Conservation (phyloP, 2,888 invertebrate species). For the Drosophila hamatofila region DNA sequence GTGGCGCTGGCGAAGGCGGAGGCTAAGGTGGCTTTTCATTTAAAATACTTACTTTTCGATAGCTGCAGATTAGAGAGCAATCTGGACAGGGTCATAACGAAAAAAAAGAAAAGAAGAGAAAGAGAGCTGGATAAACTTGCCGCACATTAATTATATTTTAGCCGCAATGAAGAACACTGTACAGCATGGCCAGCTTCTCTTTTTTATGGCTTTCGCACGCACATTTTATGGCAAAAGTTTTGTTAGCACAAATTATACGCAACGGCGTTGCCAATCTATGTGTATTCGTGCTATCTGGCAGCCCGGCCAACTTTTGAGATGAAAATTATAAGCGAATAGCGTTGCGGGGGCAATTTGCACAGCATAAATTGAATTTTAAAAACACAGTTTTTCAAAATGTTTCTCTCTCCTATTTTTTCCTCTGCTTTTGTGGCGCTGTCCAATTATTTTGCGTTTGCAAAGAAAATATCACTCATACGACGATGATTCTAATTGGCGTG, state of each 20-base stretch:
- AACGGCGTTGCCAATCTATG: constrained; percentile 40
- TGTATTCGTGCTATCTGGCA: constrained; percentile 26
- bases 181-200: constrained; percentile 21
- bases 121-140: constrained; percentile 55
- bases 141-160: constrained; percentile 71
- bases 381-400: constrained; percentile 22
- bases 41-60: constrained; percentile 45
- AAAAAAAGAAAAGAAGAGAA: constrained; percentile 13
- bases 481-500: constrained; percentile 75
- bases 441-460: constrained; percentile 46
- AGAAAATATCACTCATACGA: constrained; percentile 42
- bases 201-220: constrained; percentile 64
- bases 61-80: constrained; percentile 55
- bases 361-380: constrained; percentile 67
- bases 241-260: constrained; percentile 57
- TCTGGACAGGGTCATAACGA: constrained; percentile 19
- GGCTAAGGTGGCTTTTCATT: constrained; percentile 37
- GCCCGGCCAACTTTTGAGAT: constrained; percentile 45
- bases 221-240: constrained; percentile 73
- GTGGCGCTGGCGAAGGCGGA: constrained; percentile 4
- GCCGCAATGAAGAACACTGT: constrained; percentile 48
- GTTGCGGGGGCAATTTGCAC: constrained; percentile 51
- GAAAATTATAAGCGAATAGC: constrained; percentile 41
- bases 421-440: constrained; percentile 1
- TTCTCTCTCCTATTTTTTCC: not conserved